Base-by-base conservation (phyloP, 2,797 vertebrate genomes). In the Silurus aristotelis region DNA sequence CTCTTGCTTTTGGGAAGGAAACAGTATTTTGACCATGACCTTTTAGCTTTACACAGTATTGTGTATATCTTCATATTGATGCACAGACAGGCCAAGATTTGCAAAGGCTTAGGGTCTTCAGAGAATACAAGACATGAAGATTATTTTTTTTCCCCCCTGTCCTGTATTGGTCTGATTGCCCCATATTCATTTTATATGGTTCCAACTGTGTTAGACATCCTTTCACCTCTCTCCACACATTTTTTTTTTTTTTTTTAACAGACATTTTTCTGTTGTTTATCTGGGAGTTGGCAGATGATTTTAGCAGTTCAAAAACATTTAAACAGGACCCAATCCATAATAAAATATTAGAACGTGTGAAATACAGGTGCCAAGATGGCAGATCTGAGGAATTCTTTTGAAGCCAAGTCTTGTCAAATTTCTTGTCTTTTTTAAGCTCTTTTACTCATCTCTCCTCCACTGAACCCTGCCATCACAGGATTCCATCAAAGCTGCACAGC, bases 311-410 rank as follows among this genome's bases (percentile, higher is more conserved):
- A n/a, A 13, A 67, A 52, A 55, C 46, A 80, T 31, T 48, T 46
- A 43, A 77, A 55, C 61, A 22, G 67, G 38, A 77, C 43, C 52
- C 6, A 27, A 48, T 22, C 46, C 48, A 13, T 70, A 10, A 31
- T 78, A 2, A 87, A 86, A 73, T 83, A 82, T 80, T 83, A 58
- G 79, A 4, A 19, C 12, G 61, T 22, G 68, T 27, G 0, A 22
- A 67, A 79, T 72, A 77, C 25, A 63, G 46, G 43, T 80, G 75
- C 67, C 56, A 72, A 80, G 75, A 61, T 88, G 84, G 70, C 56
- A 64, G 63, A 20, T 15, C 56, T 20, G 52, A 77, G 52, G 85
- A 89, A 89, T 89, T 85, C 83, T 86, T 89, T 89, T 89, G 85
- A 89, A 83, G 83, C 48, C 55, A 55, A 19, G 66, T 48, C 70